phyloP scores from a whole-genome alignment of 1,140 invertebrate species.

The Megathymus violae region DNA sequence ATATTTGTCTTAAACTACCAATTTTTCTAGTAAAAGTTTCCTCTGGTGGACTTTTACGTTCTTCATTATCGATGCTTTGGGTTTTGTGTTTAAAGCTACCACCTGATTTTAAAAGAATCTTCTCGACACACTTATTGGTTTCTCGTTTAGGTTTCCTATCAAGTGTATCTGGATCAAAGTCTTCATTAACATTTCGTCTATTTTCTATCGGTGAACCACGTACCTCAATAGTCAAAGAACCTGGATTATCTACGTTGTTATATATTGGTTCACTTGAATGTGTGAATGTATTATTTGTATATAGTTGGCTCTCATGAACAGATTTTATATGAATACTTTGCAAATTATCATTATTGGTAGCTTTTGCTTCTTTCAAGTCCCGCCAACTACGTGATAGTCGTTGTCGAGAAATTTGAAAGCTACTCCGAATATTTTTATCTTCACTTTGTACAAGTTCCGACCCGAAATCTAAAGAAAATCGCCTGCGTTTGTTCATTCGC shows the following conservation, averaged over 20 bases:
- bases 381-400: slow-evolving; percentile 69
- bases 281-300: slow-evolving; percentile 59
- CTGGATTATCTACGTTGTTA: slow-evolving; percentile 84
- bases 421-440: slow-evolving; percentile 39
- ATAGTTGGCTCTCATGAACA: slow-evolving; percentile 39
- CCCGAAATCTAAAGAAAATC: slow-evolving; percentile 72
- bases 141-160: slow-evolving; percentile 88
- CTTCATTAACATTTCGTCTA: slow-evolving; percentile 79
- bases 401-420: slow-evolving; percentile 45
- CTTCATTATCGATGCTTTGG: slow-evolving; percentile 43
- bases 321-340: slow-evolving; percentile 41
- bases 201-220: slow-evolving; percentile 85
- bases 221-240: slow-evolving; percentile 89
- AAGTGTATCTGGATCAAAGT: slow-evolving; percentile 92
- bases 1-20: slow-evolving; percentile 90
- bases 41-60: slow-evolving; percentile 57
- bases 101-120: slow-evolving; percentile 83
- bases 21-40: slow-evolving; percentile 79
- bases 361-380: slow-evolving; percentile 62
- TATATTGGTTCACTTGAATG: slow-evolving; percentile 82
- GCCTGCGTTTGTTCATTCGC: slow-evolving; percentile 75
- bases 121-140: slow-evolving; percentile 74
- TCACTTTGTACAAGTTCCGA: slow-evolving; percentile 56
- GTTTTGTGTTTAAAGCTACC: slow-evolving; percentile 86
- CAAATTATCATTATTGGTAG: slow-evolving; percentile 35